Conservation (phyloP, 2,888 invertebrate genomes). For the Fragum whitleyi region DNA sequence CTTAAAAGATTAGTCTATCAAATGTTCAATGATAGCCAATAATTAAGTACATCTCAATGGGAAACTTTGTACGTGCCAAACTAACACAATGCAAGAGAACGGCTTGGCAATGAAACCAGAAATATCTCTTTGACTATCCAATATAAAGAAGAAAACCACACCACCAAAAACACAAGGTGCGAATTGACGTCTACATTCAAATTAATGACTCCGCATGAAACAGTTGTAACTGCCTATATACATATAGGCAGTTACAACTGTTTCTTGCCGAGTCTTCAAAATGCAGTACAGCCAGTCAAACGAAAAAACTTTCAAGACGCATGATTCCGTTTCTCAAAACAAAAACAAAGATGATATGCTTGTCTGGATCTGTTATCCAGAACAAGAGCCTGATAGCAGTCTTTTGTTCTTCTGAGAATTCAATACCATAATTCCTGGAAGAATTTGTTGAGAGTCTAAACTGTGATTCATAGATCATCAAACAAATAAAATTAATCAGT, state of each 20-base stretch:
- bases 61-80: not conserved
- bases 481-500: too few relatives aligned
- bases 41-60: not conserved
- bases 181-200: constrained; percentile 21
- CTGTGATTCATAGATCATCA: too few relatives aligned
- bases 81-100: not conserved
- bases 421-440: too few relatives aligned
- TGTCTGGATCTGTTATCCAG: not conserved
- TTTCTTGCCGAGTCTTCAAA: too few relatives aligned
- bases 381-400: not conserved
- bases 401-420: not conserved
- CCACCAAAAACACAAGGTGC: constrained; percentile 11
- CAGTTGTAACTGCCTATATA: too few relatives aligned
- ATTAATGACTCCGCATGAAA: not conserved
- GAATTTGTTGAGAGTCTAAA: too few relatives aligned
- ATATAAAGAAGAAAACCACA: constrained; percentile 14
- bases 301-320: not conserved
- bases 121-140: constrained; percentile 15
- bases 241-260: too few relatives aligned
- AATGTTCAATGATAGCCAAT: too few relatives aligned
- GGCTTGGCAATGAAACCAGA: constrained; percentile 3
- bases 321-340: not conserved
- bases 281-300: too few relatives aligned
- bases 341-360: constrained; percentile 1
- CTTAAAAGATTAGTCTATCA: too few relatives aligned